A percentile compares a stretch with the other conserved stretches of the same genome.
Conservation (phyloP, 2,888 invertebrate genomes). For the Macaria liturata region DNA sequence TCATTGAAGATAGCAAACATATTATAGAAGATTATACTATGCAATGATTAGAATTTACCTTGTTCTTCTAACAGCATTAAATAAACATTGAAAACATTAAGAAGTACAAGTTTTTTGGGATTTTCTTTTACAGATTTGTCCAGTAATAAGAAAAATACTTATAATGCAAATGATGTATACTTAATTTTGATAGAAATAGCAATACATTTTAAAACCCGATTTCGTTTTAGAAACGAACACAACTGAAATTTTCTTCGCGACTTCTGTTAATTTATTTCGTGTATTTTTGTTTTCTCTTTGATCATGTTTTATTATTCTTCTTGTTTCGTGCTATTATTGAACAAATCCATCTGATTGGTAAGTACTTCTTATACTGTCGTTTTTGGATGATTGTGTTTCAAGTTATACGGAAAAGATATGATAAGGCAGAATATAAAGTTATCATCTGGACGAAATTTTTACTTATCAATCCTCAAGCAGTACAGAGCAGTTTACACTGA, state of each 20-base stretch:
- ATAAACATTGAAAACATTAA: conserved; percentile 29
- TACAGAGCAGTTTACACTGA: no score
- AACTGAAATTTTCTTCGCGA: no score
- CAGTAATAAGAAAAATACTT: conserved; percentile 4
- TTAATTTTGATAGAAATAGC: no score
- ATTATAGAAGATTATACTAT: conserved; percentile 13
- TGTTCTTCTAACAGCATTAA: conserved; percentile 31
- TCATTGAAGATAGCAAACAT: conserved; percentile 21
- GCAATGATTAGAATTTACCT: conserved; percentile 30
- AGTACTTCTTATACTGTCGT: conserved; percentile 10
- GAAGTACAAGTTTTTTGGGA: conserved; percentile 23
- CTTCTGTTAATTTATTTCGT: no score
- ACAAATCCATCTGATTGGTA: background rate
- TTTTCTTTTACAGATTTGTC: conserved; percentile 2
- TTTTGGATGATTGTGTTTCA: no score
- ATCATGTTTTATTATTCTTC: no score
- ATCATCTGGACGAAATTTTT: no score
- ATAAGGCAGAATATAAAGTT: no score
- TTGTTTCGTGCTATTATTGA: conserved; percentile 7
- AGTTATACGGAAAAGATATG: no score
- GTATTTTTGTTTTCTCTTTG: no score
- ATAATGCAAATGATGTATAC: background rate
- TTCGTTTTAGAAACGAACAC: no score
- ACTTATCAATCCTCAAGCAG: no score
- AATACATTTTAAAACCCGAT: background rate